phyloP scores from a whole-genome alignment of 2,888 invertebrate genomes.

The Pterobdella sp. region DNA sequence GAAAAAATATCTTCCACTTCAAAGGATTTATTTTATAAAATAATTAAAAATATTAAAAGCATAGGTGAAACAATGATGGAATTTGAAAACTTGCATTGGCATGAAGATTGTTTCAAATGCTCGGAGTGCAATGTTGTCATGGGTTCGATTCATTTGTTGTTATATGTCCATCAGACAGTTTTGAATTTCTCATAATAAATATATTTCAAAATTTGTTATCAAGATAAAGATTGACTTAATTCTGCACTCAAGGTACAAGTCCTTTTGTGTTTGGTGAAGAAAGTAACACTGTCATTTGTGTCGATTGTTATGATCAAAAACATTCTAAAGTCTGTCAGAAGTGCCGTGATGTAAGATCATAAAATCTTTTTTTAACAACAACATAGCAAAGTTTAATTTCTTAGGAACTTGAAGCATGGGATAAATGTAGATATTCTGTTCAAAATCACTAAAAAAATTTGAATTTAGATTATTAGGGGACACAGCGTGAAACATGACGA shows the following conservation, averaged over 20 bases:
- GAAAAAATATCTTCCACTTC: background rate
- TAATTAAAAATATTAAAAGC: background rate
- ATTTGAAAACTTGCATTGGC: slow-evolving; percentile 28
- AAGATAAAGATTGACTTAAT: background rate
- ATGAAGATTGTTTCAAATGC: slow-evolving; percentile 30
- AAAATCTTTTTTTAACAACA: background rate
- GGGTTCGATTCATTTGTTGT: slow-evolving; percentile 7
- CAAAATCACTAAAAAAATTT: too few relatives aligned
- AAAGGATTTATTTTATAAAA: background rate
- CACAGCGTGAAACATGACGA: slow-evolving; percentile 23
- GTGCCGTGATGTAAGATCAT: slow-evolving; percentile 10
- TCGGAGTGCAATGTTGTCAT: slow-evolving; percentile 10
- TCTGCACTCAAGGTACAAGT: slow-evolving; percentile 8
- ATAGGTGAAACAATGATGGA: slow-evolving; percentile 27
- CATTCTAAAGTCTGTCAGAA: slow-evolving; percentile 11
- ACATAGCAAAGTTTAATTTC: background rate
- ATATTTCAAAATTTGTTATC: too few relatives aligned
- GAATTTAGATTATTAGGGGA: slow-evolving; percentile 17
- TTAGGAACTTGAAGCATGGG: background rate
- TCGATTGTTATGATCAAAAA: slow-evolving; percentile 21
- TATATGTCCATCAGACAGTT: background rate
- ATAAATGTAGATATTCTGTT: background rate
- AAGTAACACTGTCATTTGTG: background rate
- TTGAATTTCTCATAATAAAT: slow-evolving; percentile 10
- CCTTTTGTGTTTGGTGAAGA: slow-evolving; percentile 9